These are phyloP conservation scores for Magallana gigas DNA, from an alignment of 1,140 invertebrate genomes.

Conservation along the genomic window DNA sequence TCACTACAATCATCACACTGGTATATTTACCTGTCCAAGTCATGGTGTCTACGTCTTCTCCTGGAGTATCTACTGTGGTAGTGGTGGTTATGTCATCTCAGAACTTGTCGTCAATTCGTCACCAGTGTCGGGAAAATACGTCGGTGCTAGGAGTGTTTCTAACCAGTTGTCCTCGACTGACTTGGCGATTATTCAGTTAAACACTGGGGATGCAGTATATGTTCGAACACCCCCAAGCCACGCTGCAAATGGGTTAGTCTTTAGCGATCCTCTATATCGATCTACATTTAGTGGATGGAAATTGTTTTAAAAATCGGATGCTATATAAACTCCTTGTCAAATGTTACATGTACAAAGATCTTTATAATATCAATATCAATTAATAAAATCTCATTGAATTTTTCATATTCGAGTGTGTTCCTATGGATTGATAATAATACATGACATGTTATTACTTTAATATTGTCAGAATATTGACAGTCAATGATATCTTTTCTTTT, in stretches of 20 bases:
- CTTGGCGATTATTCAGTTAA: background rate
- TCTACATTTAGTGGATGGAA: background rate
- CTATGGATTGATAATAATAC: too few species aligned
- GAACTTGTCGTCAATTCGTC: background rate
- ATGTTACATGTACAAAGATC: too few species aligned
- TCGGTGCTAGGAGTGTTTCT: too few species aligned
- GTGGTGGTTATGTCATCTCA: background rate
- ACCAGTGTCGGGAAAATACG: background rate
- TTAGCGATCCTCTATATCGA: background rate
- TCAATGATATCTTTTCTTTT: too few species aligned
- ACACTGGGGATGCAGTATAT: background rate
- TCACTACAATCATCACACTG: background rate
- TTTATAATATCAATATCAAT: too few species aligned
- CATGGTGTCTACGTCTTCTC: background rate
- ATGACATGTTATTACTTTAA: too few species aligned
- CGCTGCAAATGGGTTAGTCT: background rate
- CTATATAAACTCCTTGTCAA: too few species aligned
- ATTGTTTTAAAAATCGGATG: too few species aligned
- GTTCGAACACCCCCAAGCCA: background rate
- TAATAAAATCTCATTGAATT: too few species aligned
- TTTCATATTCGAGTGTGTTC: too few species aligned
- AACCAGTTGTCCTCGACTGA: background rate
- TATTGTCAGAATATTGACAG: too few species aligned
- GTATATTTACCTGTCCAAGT: background rate
- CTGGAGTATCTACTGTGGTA: background rate